phyloP scores from a whole-genome alignment of 1,140 invertebrate species.

The Neoseiulus cucumeris region DNA sequence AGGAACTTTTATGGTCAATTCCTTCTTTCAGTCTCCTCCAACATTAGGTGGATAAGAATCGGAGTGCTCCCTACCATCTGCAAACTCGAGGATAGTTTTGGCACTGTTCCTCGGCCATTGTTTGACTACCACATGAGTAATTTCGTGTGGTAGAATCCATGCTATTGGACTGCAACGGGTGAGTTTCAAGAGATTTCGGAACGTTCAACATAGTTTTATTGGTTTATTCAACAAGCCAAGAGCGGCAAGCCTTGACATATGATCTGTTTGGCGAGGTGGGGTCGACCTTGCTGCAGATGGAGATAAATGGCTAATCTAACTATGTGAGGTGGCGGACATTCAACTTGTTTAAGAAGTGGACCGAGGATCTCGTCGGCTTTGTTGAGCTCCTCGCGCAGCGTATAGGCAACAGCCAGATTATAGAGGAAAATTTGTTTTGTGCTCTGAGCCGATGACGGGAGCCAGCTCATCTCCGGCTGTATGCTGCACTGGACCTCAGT shows the following conservation, averaged over 20 bases:
- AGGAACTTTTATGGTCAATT: no score
- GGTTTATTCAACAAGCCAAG: no score
- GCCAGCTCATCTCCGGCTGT: neutral
- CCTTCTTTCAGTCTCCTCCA: no score
- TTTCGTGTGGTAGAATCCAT: no score
- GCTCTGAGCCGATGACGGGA: neutral
- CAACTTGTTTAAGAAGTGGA: slow-evolving; percentile 22
- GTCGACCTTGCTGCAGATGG: neutral
- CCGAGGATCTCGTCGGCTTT: slow-evolving; percentile 47
- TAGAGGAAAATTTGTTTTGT: slow-evolving; percentile 49
- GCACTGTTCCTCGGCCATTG: no score
- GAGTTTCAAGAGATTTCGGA: no score
- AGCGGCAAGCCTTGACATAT: neutral
- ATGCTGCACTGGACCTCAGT: slow-evolving; percentile 11
- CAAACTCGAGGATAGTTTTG: no score
- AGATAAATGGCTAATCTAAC: neutral
- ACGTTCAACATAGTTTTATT: no score
- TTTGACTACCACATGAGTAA: no score
- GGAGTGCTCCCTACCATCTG: no score
- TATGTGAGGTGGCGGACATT: neutral
- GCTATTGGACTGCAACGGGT: no score
- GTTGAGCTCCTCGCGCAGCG: slow-evolving; percentile 49
- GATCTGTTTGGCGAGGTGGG: neutral
- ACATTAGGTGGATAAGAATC: no score
- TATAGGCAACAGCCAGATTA: slow-evolving; percentile 54